Evolutionary conservation across 2,113 vertebrate genomes (phyloP).

Genomic region (Toxotes jaculatrix): DNA sequence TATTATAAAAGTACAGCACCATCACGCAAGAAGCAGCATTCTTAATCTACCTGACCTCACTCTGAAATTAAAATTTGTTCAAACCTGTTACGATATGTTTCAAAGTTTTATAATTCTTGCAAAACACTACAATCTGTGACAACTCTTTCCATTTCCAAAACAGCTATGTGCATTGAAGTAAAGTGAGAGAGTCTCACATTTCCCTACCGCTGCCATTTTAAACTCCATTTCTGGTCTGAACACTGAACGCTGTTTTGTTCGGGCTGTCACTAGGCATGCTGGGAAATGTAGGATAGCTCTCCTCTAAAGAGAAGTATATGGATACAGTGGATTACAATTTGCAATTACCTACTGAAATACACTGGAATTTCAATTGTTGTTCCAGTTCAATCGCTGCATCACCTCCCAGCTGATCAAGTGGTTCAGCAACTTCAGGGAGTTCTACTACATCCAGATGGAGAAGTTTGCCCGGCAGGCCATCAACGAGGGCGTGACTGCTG

Average conservation of each 20-base stretch:
- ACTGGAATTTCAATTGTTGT: neutral
- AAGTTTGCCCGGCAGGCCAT: slow-evolving; percentile 98
- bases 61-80: neutral
- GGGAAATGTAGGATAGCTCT: too few relatives aligned
- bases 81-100: neutral
- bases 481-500: slow-evolving; percentile 94
- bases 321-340: too few relatives aligned
- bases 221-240: too few relatives aligned
- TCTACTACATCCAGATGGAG: slow-evolving; percentile 99
- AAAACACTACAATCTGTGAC: neutral
- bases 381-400: slow-evolving; percentile 99
- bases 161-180: neutral
- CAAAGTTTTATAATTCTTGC: neutral
- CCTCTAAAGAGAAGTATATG: too few relatives aligned
- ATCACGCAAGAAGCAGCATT: slow-evolving; percentile 9
- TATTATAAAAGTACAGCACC: neutral
- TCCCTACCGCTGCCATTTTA: too few relatives aligned
- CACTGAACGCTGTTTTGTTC: too few relatives aligned
- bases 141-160: neutral
- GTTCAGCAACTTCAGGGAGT: slow-evolving; percentile 99
- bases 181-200: too few relatives aligned
- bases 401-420: slow-evolving; percentile 99
- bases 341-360: too few relatives aligned
- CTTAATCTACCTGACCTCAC: neutral
- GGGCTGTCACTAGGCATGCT: too few relatives aligned